Evolutionary conservation across 2,888 invertebrate species (phyloP).

Genomic region (Hyles lineata): DNA sequence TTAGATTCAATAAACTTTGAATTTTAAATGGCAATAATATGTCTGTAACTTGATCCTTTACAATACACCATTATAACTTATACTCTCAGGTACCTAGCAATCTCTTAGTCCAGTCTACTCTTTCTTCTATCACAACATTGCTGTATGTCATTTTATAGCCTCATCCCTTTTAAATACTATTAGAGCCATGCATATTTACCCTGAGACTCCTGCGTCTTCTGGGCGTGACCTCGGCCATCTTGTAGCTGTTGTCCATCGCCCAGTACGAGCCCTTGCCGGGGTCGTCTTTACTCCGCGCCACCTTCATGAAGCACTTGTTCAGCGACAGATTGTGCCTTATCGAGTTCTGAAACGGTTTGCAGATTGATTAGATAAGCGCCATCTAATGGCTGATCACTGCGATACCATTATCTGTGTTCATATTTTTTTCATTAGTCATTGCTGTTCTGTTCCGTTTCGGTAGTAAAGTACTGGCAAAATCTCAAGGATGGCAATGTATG

Average conservation of each 20-base stretch:
- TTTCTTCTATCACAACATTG: too few species aligned
- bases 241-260: constrained; percentile 85
- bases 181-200: constrained; percentile 50
- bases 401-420: neutral
- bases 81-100: too few species aligned
- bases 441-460: neutral
- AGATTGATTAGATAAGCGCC: neutral
- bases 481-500: too few species aligned
- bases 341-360: constrained; percentile 86
- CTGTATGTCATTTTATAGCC: too few species aligned
- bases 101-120: too few species aligned
- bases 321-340: constrained; percentile 89
- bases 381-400: neutral
- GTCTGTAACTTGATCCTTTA: too few species aligned
- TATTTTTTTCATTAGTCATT: neutral
- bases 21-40: too few species aligned
- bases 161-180: too few species aligned
- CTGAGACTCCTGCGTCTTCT: constrained; percentile 80
- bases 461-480: too few species aligned
- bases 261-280: constrained; percentile 89
- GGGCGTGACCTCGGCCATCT: constrained; percentile 82
- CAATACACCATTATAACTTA: too few species aligned
- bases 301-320: constrained; percentile 90
- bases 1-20: too few species aligned
- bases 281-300: constrained; percentile 89